Base-by-base conservation (phyloP, 2,888 invertebrate species). In the Caenorhabditis drosophilae region DNA sequence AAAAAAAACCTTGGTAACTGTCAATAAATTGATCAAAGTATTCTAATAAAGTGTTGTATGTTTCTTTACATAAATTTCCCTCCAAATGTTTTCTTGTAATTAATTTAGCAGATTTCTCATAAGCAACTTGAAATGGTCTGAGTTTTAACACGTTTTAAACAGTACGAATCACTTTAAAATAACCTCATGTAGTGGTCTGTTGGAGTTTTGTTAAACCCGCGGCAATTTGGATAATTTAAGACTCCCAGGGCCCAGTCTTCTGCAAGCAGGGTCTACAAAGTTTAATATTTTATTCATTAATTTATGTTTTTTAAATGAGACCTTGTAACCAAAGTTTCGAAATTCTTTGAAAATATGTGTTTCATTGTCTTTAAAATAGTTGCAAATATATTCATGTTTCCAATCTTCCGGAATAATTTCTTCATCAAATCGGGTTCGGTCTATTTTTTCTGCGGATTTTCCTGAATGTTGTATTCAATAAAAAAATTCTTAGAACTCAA, bases 161-260 rank as follows among this genome's bases (percentile, higher is more conserved):
- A 16, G 2, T 20, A 56, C 38, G 15, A 20, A 26, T 9, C 7
- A 31, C 16, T 15, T 6, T 35, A 25, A 26, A 15, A 49, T 16
- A 31, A 69, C 58, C 70, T 57, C 76, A 76, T 75, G 53, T 70
- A 69, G 61, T 78, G 78, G 31, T 74, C 70, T 4, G 60, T 58
- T 1, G 74, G 74, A 20, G 53, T 64, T 20, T 67, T 54, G 16
- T 61, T 54, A 44, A 76, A 78, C 1, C 77, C 78, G 22, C 53
- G 48, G 45, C 78, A 78, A n/a, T 55, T 55, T 20, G 71, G 73
- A 67, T 70, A 77, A 47, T 77, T 77, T 48, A 76, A 63, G 3
- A 70, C 70, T 7, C 75, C 76, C n/a, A 52, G 40, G 0, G 73
- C 70, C 76, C 75, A 76, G 50, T 77, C 77, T 51, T 77, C 76